Evolutionary conservation across 2,113 vertebrate genomes (phyloP).

Genomic region (Potamarius usumacintae): DNA sequence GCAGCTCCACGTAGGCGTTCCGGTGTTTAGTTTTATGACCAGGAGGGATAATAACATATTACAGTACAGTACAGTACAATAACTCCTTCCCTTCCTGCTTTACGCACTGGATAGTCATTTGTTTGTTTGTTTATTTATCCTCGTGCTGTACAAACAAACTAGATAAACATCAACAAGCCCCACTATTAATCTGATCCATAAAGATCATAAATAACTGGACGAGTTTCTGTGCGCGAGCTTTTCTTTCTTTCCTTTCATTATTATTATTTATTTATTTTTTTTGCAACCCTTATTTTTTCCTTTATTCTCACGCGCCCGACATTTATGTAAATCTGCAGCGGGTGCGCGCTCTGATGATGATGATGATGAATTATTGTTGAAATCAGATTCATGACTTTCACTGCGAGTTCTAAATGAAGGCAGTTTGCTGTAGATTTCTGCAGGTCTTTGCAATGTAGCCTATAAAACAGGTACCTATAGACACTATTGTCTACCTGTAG

Average conservation of each 20-base stretch:
- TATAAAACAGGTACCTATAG: not conserved
- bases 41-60: not conserved
- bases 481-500: not conserved
- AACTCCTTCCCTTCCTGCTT: not conserved
- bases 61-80: too few species aligned
- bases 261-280: not conserved
- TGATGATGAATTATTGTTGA: not conserved
- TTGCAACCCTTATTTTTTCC: too few species aligned
- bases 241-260: not conserved
- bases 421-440: not conserved
- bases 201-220: not conserved
- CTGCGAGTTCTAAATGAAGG: not conserved
- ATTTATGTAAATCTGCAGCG: not conserved
- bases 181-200: not conserved
- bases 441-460: not conserved
- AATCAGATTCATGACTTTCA: not conserved
- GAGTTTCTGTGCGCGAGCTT: not conserved
- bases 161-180: not conserved
- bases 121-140: not conserved
- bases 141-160: not conserved
- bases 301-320: not conserved
- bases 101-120: not conserved
- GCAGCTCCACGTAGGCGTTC: not conserved
- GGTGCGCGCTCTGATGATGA: not conserved
- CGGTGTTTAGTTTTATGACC: not conserved